Evolutionary conservation across 2,113 vertebrate species (phyloP), one percentile per base, ranked within the genome.

Genomic region (Zonotrichia leucophrys): DNA sequence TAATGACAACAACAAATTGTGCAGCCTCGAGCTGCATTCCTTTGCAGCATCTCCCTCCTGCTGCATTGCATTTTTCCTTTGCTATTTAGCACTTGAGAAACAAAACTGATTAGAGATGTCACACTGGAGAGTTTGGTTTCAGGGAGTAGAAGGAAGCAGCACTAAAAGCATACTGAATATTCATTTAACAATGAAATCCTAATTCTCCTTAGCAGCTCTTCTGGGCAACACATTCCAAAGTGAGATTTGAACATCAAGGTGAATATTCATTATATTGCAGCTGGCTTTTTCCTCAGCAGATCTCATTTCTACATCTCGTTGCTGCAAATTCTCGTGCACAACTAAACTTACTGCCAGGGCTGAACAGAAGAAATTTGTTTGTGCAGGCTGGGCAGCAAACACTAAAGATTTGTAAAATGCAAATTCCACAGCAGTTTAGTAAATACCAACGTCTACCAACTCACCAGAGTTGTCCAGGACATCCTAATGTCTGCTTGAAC

Each of bases 121-220:
- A 73, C 78, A 49, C 24, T 20, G 39, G 85, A 91, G 69, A 33
- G 62, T 70, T 77, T 67, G 37, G 70, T 72, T 68, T 90, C 44
- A 49, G 69, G 52, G 72, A 88, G 62, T 15, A 68, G 58, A 70
- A 79, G 49, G 77, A 79, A 87, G 59, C 44, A 24, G 70, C n/a
- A 68, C 44, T 91, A 91, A 94, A 95, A 92, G 53, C 82, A 52
- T 49, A 58, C 31, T 85, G 82, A 96, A 95, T 93, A 96, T 95
- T 93, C 88, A 90, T 93, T 80, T 75, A 86, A 39, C 37, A 93
- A 83, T 80, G 82, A 92, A 96, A 92, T 62, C 55, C 72, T 83
- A 73, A 82, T 85, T 87, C 95, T 90, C 58, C 63, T 83, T 82
- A 88, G 82, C 85, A 85, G 69, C 64, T 93, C 74, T 42, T 83